phyloP scores from a whole-genome alignment of 2,888 invertebrate genomes.

The Tachina fera region DNA sequence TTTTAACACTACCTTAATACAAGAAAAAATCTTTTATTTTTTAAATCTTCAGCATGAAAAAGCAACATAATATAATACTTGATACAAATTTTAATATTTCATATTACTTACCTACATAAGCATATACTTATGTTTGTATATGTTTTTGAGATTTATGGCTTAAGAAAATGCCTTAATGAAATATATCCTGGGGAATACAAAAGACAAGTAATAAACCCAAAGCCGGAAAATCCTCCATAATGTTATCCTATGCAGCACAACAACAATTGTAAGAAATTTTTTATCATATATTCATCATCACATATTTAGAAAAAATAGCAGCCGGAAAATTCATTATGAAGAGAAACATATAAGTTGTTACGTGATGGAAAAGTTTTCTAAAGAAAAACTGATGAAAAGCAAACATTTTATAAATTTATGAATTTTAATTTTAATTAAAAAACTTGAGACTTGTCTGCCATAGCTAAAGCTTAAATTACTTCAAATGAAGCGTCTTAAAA shows the following conservation, averaged over 20 bases:
- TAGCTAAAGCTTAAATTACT: background rate
- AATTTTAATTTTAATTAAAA: background rate
- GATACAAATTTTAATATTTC: slow-evolving; percentile 32
- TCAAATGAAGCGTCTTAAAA: background rate
- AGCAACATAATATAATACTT: slow-evolving; percentile 19
- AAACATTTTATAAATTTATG: background rate
- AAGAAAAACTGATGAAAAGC: background rate
- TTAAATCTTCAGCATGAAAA: slow-evolving; percentile 6
- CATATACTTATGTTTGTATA: background rate
- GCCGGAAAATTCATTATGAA: slow-evolving; percentile 9
- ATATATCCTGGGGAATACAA: slow-evolving; percentile 22
- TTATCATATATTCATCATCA: slow-evolving; percentile 4
- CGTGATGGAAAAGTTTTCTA: background rate
- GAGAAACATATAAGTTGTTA: background rate
- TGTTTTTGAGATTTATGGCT: slow-evolving; percentile 12
- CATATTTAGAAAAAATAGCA: slow-evolving; percentile 3
- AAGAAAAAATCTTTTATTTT: slow-evolving; percentile 2
- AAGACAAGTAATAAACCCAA: background rate
- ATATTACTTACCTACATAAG: slow-evolving; percentile 14
- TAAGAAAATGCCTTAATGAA: slow-evolving; percentile 14
- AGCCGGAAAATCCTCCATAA: slow-evolving; percentile 26
- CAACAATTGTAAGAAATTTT: slow-evolving; percentile 23
- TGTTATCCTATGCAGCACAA: slow-evolving; percentile 2
- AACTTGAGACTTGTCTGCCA: background rate
- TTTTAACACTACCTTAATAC: slow-evolving; percentile 6